Base-by-base conservation (phyloP, 2,888 invertebrate species). In the Dynastes tityus region DNA sequence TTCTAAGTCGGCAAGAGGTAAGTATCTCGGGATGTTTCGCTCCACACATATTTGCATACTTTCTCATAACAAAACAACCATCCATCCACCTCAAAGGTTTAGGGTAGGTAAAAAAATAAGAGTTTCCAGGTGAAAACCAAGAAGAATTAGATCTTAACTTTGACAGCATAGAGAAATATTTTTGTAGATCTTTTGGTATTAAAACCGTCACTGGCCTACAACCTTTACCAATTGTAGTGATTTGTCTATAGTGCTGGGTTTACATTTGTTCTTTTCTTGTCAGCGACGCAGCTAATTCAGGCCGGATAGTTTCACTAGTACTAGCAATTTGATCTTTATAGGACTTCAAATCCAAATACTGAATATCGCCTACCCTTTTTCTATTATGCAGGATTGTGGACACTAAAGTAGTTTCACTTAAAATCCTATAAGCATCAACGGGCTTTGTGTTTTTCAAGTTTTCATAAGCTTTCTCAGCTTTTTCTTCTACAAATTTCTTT, bases 91-190 rank as follows among this genome's bases (percentile, higher is more conserved):
- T 16, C 40, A 27, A 51, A 8, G 81, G 75, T 6, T 80, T 77
- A 9, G 79, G 78, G 76, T 81, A 81, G 9, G 81, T 76, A 79
- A 81, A 82, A 68, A 80, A 78, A 80, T 83, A 81, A 0, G 51
- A 22, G 71, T 81, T 81, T 1, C 79, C 51, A 55, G 22, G 8
- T 68, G 77, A 32, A 78, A 71, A 78, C 79, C 76, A 79, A 37
- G 53, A 16, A 49, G 67, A 27, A 16, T 32, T 77, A 71, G 75
- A 77, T 75, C 81, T 74, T 45, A 80, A 16, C 13, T 74, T 74
- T n/a, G 64, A 68, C 51, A 82, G 53, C 53, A 79, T 61, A 5
- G 45, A 8, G 45, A 45, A 45, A 9, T 45, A 45, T 9, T 45
- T 80, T 53, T 78, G 80, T 37, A 80, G 16, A 37, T 49, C 58